Evolutionary conservation across 2,888 invertebrate genomes (phyloP).

Genomic region (Tipula lateralis): DNA sequence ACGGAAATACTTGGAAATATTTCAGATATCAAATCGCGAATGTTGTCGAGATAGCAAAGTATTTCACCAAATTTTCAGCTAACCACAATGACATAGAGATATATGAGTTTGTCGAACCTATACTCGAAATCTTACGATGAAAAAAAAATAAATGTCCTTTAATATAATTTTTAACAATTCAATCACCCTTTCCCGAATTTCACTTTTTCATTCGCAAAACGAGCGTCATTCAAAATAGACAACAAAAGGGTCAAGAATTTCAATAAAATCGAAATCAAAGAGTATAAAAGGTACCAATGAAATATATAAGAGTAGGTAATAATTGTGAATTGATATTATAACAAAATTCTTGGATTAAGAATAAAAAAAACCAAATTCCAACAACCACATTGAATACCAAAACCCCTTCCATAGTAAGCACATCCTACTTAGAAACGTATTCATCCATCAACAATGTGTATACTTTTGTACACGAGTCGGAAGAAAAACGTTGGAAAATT

Average conservation of each 20-base stretch:
- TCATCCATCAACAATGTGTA: background rate
- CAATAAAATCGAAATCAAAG: background rate
- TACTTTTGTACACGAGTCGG: background rate
- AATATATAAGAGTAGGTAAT: background rate
- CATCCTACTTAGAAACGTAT: background rate
- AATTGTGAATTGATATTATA: background rate
- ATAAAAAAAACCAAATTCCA: no score
- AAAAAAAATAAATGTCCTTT: no score
- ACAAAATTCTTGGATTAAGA: no score
- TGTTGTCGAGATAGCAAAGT: no score
- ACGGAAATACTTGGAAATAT: no score
- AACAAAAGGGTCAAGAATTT: constrained; percentile 2
- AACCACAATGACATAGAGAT: no score
- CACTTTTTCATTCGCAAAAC: background rate
- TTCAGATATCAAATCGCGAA: no score
- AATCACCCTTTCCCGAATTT: no score
- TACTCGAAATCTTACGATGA: no score
- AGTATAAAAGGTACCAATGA: background rate
- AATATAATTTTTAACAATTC: no score
- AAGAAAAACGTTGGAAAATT: background rate
- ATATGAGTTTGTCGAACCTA: no score
- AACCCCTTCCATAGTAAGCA: background rate
- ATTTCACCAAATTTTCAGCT: no score
- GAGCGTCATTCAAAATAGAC: background rate
- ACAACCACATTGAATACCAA: background rate